Evolutionary conservation across 2,888 invertebrate species (phyloP).

Genomic region (Cheilosia scutellata): DNA sequence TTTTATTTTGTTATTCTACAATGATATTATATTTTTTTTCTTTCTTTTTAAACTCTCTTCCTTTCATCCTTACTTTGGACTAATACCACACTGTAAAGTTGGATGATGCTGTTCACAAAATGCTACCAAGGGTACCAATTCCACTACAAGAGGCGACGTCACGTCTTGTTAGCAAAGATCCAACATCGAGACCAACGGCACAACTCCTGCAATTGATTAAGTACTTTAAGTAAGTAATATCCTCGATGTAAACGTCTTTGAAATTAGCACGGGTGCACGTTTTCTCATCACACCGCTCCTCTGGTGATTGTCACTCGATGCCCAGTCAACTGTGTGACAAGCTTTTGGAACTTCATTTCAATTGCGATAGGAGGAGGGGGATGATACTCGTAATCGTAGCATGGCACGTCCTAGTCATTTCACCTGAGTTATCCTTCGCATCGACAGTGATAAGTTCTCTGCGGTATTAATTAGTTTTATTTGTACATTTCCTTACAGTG

Average conservation of each 20-base stretch:
- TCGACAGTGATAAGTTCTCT: slow-evolving; percentile 29
- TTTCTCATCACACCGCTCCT: not conserved
- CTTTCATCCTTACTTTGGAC: slow-evolving; percentile 33
- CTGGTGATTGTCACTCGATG: not conserved
- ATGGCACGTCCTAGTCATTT: slow-evolving; percentile 47
- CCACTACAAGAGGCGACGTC: slow-evolving; percentile 95
- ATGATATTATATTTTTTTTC: no score
- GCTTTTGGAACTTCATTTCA: slow-evolving; percentile 8
- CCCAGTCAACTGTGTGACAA: slow-evolving; percentile 29
- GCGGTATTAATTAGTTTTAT: slow-evolving; percentile 61
- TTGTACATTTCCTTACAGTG: slow-evolving; percentile 85
- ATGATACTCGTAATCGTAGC: not conserved
- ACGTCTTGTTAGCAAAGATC: slow-evolving; percentile 92
- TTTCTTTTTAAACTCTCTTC: not conserved
- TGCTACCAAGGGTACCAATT: slow-evolving; percentile 91
- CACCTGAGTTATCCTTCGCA: slow-evolving; percentile 53
- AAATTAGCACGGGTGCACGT: slow-evolving; percentile 54
- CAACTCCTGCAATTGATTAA: slow-evolving; percentile 95
- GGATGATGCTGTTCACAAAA: slow-evolving; percentile 91
- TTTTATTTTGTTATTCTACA: slow-evolving; percentile 39
- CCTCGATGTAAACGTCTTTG: slow-evolving; percentile 63
- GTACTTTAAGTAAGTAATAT: slow-evolving; percentile 91
- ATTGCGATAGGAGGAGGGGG: not conserved
- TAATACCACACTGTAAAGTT: slow-evolving; percentile 85
- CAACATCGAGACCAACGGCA: slow-evolving; percentile 94